A percentile compares a stretch with the other conserved stretches of the same genome.
These are phyloP conservation scores for Trachemys scripta DNA, from an alignment of 2,113 vertebrate genomes.

Conservation along the genomic window DNA sequence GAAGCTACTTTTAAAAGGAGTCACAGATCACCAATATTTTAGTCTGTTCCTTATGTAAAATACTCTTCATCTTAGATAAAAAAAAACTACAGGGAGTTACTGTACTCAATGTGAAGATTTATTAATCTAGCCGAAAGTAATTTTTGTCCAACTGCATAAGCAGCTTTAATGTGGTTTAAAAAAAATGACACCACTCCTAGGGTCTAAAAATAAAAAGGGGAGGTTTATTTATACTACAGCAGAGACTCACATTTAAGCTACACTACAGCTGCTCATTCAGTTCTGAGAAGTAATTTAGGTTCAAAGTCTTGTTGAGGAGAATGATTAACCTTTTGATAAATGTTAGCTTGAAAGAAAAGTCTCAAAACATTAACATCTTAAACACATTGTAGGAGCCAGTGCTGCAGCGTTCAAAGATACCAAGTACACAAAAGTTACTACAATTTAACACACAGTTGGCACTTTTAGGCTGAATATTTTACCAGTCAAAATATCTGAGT, in stretches of 20 bases:
- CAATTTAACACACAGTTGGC: fast-evolving
- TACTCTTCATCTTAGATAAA: neutral
- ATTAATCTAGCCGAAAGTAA: slow-evolving; percentile 35
- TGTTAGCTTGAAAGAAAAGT: neutral
- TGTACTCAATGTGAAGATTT: slow-evolving; percentile 5
- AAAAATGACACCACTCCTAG: slow-evolving; percentile 38
- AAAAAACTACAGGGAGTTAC: neutral
- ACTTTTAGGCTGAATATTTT: neutral
- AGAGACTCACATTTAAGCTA: slow-evolving; percentile 32
- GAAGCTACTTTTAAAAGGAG: neutral
- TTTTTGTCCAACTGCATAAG: slow-evolving; percentile 36
- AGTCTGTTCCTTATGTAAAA: neutral
- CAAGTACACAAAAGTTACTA: neutral
- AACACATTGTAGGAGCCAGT: neutral
- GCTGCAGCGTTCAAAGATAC: neutral
- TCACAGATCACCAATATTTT: neutral
- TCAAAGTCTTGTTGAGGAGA: slow-evolving; percentile 30
- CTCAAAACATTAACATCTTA: neutral
- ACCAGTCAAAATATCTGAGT: neutral
- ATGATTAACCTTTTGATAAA: neutral
- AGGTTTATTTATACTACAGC: slow-evolving; percentile 71
- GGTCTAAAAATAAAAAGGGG: slow-evolving; percentile 71
- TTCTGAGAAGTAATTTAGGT: slow-evolving; percentile 22
- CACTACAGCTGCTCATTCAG: slow-evolving; percentile 23
- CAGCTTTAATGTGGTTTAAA: slow-evolving; percentile 62